Percentiles rank a stretch among this genome's conserved stretches.
phyloP scores from a whole-genome alignment of 1,140 invertebrate species.

The Gonioctena quinquepunctata region DNA sequence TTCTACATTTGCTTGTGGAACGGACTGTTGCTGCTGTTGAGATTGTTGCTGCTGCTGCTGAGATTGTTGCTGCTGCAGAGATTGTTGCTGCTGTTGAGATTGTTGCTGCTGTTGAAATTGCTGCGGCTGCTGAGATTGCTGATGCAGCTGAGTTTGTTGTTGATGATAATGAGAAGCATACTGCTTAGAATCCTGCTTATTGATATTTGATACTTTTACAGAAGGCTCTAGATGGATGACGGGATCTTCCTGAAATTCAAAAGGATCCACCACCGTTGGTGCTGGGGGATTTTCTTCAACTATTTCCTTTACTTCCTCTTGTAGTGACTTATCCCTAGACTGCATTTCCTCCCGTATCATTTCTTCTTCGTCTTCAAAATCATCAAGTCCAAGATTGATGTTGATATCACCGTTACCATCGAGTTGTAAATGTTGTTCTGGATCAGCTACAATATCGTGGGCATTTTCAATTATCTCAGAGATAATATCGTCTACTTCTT shows the following conservation, averaged over 20 bases:
- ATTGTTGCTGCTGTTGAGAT: background rate
- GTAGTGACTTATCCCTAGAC: background rate
- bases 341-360: background rate
- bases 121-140: background rate
- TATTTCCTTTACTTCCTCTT: conserved; percentile 32
- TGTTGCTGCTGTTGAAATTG: background rate
- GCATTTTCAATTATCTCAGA: conserved; percentile 53
- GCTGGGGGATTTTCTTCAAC: conserved; percentile 36
- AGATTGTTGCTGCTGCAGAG: background rate
- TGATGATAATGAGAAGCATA: conserved; percentile 29
- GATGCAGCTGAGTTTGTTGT: conserved; percentile 14
- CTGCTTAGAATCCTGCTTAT: conserved; percentile 29
- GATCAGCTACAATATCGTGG: conserved; percentile 51
- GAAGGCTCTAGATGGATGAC: conserved; percentile 40
- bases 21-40: background rate
- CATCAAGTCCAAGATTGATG: conserved; percentile 49
- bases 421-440: conserved; percentile 51
- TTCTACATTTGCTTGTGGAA: background rate
- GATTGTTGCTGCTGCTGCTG: background rate
- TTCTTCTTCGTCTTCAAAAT: conserved; percentile 40
- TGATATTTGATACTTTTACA: conserved; percentile 29
- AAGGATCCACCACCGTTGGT: conserved; percentile 56
- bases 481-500: conserved; percentile 54
- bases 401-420: conserved; percentile 52
- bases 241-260: conserved; percentile 54